phyloP scores from a whole-genome alignment of 2,113 vertebrate species.

The Macquaria ambigua region DNA sequence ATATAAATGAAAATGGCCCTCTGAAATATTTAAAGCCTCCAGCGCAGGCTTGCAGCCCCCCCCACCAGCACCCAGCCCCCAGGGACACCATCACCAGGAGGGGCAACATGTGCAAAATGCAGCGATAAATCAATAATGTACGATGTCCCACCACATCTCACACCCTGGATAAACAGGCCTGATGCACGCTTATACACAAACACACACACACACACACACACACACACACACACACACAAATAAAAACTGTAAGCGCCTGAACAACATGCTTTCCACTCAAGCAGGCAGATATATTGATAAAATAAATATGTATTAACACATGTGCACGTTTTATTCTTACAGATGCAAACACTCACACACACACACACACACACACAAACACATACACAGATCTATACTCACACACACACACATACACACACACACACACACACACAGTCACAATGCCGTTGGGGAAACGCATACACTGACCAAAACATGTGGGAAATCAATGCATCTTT shows the following conservation, averaged over 20 bases:
- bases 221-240: slow-evolving; percentile 2
- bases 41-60: slow-evolving; percentile 12
- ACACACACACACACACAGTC: not conserved
- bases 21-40: slow-evolving; percentile 80
- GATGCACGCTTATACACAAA: not conserved
- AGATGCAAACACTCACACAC: not conserved
- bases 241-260: not conserved
- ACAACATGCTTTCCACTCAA: not conserved
- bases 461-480: slow-evolving; percentile 13
- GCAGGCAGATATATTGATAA: not conserved
- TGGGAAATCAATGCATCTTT: slow-evolving; percentile 50
- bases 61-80: slow-evolving; percentile 29
- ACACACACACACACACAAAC: not conserved
- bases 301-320: not conserved
- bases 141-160: slow-evolving; percentile 55
- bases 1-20: slow-evolving; percentile 76
- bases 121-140: slow-evolving; percentile 79
- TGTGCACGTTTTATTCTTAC: not conserved
- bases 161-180: slow-evolving; percentile 41
- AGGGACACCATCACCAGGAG: slow-evolving; percentile 53
- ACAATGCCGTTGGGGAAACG: not conserved
- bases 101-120: slow-evolving; percentile 77
- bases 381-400: not conserved
- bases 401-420: not conserved
- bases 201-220: not conserved